Evolutionary conservation across 1,140 invertebrate genomes (phyloP).

Genomic region (Pseudomyrmex gracilis): DNA sequence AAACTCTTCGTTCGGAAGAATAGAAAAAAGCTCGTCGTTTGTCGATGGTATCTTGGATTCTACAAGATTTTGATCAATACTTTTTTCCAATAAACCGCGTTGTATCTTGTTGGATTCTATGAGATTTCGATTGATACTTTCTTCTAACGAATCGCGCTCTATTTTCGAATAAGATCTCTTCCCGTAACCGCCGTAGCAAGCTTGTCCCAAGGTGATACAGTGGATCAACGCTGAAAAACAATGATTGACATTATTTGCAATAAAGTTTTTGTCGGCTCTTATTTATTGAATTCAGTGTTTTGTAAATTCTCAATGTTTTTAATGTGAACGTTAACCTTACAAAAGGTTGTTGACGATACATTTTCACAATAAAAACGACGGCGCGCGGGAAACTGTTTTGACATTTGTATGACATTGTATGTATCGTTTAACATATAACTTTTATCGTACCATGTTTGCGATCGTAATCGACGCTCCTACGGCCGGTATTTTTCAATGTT

Average conservation of each 20-base stretch:
- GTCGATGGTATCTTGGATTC: conserved; percentile 45
- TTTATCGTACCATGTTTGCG: no score
- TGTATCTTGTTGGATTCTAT: conserved; percentile 61
- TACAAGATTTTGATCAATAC: neutral
- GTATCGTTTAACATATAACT: no score
- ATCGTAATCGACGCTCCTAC: no score
- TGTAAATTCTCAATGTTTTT: no score
- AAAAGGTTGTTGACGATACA: no score
- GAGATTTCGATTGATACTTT: neutral
- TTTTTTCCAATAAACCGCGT: conserved; percentile 29
- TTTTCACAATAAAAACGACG: no score
- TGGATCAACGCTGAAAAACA: conserved; percentile 83
- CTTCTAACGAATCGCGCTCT: conserved; percentile 32
- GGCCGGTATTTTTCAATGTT: no score
- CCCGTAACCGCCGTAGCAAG: conserved; percentile 89
- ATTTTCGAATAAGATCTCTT: conserved; percentile 86
- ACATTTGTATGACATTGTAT: no score
- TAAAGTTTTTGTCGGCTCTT: no score
- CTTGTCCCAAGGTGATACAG: conserved; percentile 88
- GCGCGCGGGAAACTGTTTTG: no score
- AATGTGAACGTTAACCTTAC: no score
- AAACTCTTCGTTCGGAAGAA: conserved; percentile 76
- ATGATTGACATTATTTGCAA: neutral
- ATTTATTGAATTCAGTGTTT: no score
- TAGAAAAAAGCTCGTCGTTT: conserved; percentile 42